Percentiles rank a stretch among this genome's conserved stretches.
Conservation (phyloP, 2,113 vertebrate species). For the Zingel zingel region DNA sequence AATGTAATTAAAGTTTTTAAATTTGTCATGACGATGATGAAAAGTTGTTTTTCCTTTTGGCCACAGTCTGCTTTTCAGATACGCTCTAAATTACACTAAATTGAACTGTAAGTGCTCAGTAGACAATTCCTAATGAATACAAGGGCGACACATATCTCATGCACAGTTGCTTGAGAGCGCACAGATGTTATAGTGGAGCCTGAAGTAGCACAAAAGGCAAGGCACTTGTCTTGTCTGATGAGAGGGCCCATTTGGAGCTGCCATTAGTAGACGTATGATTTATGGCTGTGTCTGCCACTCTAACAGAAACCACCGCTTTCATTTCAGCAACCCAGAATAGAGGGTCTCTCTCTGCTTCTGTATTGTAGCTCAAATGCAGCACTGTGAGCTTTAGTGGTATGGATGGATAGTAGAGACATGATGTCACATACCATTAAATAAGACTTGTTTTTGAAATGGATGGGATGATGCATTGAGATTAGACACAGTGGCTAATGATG, state of each 20-base stretch:
- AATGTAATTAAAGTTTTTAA: background rate
- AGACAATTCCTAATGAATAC: conserved; percentile 74
- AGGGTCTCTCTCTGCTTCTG: conserved; percentile 31
- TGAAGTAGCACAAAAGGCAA: conserved; percentile 80
- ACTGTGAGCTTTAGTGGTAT: conserved; percentile 16
- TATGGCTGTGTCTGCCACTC: conserved; percentile 71
- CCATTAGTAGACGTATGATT: conserved; percentile 82
- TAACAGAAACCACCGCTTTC: conserved; percentile 55
- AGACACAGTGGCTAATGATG: background rate
- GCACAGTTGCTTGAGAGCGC: conserved; percentile 67
- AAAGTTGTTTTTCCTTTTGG: conserved; percentile 44
- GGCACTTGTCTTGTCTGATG: conserved; percentile 85
- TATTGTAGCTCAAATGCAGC: conserved; percentile 28
- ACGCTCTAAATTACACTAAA: conserved; percentile 52
- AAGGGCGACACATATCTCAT: conserved; percentile 58
- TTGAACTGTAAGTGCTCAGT: conserved; percentile 65
- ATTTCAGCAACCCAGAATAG: conserved; percentile 44
- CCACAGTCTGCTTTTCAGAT: conserved; percentile 52
- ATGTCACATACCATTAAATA: conserved; percentile 22
- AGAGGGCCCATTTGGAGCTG: conserved; percentile 83
- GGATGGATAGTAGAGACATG: conserved; percentile 13
- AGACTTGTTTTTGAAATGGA: conserved; percentile 14
- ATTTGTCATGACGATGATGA: background rate
- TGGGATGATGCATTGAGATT: background rate
- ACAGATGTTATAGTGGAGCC: conserved; percentile 80